Evolutionary conservation across 1,140 invertebrate genomes (phyloP), one percentile per base, ranked within the genome.

Genomic region (Homarus americanus): DNA sequence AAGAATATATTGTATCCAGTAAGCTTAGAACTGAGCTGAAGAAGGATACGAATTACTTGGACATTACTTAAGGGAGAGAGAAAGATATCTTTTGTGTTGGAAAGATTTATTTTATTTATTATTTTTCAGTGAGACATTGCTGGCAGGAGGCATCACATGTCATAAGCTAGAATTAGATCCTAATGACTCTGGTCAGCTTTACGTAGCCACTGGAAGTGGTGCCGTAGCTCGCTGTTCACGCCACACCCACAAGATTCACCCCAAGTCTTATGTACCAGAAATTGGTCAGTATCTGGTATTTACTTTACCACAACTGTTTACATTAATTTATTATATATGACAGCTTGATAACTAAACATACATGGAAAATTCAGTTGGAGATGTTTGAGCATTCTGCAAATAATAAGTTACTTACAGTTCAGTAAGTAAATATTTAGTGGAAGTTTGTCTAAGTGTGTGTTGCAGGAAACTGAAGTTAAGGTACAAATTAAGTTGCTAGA

Each of bases 121-220:
- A 40, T 72, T 53, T 85, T 75, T 17, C 83, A 92, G 92, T 32
- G 82, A 86, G 12, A 38, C 83, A 41, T 40, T 66, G 0, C 20
- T 92, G 1, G 40, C 36, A 53, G 79, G 49, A 17, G 86, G 49
- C 24, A 40, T 91, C 28, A 84, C 32, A 5, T 92, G 92, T 44
- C 82, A 94, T 84, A 95, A 95, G 88, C 94, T 96, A 93, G 94
- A 94, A 93, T 93, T 96, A 44, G 94, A 95, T 84, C 94, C 94
- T 17, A 92, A 94, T 34, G 94, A 96, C 93, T 93, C 94, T 34
- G 96, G 95, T 93, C 94, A 95, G 93, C 93, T 96, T 72, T 96
- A 95, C 93, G 93, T 96, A 20, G 95, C 94, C 40, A 95, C 95
- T 78, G 95, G 96, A 92, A 94, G 94, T 44, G 95, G 94, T 49